Evolutionary conservation across 1,140 invertebrate species (phyloP).

Genomic region (Pectinophora gossypiella): DNA sequence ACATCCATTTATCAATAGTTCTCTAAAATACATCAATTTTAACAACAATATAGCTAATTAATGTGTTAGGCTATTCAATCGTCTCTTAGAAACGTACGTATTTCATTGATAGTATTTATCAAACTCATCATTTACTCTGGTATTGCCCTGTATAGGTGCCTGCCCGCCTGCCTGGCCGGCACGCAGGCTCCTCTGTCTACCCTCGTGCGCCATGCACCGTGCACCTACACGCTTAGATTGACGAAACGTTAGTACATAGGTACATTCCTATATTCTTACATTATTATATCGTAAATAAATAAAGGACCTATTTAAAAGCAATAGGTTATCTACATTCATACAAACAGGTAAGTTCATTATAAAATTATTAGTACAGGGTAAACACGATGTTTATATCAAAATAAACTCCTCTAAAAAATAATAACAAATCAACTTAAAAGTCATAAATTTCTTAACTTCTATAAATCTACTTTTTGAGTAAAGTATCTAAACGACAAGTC

Average conservation of each 20-base stretch:
- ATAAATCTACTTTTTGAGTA: constrained; percentile 51
- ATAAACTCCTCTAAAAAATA: constrained; percentile 64
- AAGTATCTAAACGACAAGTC: constrained; percentile 58
- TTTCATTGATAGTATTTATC: constrained; percentile 17
- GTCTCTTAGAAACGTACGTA: constrained; percentile 43
- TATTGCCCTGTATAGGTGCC: too few species aligned
- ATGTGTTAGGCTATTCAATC: constrained; percentile 64
- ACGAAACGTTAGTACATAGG: neutral
- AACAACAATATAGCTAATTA: constrained; percentile 64
- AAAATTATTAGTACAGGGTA: constrained; percentile 49
- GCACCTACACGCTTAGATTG: neutral
- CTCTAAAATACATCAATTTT: constrained; percentile 73
- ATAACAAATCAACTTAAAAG: constrained; percentile 35
- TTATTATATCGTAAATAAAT: neutral
- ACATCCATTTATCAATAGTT: constrained; percentile 74
- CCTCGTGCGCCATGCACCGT: neutral
- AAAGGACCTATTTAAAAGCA: constrained; percentile 22
- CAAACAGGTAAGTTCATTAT: constrained; percentile 27
- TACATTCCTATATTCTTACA: neutral
- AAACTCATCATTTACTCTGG: too few species aligned
- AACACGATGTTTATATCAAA: constrained; percentile 62
- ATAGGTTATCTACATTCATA: constrained; percentile 22
- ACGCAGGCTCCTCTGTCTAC: neutral
- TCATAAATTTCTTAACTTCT: constrained; percentile 35
- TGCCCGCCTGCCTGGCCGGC: too few species aligned